A percentile compares a stretch with the other conserved stretches of the same genome.
Conservation (phyloP, 2,888 invertebrate species). For the Perithous albicinctus region DNA sequence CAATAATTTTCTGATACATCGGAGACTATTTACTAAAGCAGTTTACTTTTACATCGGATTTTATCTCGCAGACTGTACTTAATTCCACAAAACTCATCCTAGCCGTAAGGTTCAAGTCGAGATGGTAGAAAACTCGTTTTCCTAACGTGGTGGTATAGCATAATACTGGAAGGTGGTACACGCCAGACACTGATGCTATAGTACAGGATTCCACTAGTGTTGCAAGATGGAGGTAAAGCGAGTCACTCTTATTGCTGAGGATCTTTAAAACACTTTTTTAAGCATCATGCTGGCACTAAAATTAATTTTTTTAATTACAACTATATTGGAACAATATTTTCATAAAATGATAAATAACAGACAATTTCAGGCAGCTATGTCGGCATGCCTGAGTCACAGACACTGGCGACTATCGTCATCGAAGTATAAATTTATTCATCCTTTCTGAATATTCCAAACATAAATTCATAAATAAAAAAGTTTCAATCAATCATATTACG, state of each 20-base stretch:
- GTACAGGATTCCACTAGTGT: constrained; percentile 38
- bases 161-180: constrained; percentile 24
- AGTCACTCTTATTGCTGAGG: not conserved
- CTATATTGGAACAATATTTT: too few species aligned
- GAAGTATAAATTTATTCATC: too few species aligned
- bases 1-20: constrained; percentile 17
- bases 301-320: too few species aligned
- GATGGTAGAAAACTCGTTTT: constrained; percentile 63
- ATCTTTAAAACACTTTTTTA: not conserved
- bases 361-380: not conserved
- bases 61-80: not conserved
- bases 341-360: not conserved
- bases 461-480: too few species aligned
- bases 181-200: constrained; percentile 33
- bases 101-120: constrained; percentile 46
- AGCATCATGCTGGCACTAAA: too few species aligned
- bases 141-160: constrained; percentile 35
- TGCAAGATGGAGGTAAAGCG: constrained; percentile 1
- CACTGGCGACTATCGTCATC: too few species aligned
- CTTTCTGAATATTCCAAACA: too few species aligned
- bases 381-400: too few species aligned
- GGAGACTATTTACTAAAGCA: constrained; percentile 22
- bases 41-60: not conserved
- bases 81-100: constrained; percentile 46
- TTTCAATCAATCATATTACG: too few species aligned